These are phyloP conservation scores for Zhuqinia jingwanae DNA, from an alignment of 2,888 invertebrate species.

Conservation along the genomic window DNA sequence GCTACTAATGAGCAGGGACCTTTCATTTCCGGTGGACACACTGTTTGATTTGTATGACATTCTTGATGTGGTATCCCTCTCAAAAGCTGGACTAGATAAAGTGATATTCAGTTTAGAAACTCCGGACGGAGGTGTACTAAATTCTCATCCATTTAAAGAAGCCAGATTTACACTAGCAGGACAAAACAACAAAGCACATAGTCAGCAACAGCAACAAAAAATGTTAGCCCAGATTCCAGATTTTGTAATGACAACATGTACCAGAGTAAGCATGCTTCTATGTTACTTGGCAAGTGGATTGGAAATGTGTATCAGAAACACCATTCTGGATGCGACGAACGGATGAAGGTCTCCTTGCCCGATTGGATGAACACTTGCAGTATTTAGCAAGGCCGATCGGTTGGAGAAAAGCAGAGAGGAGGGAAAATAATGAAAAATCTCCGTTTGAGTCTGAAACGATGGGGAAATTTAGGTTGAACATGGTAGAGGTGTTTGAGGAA, in stretches of 20 bases:
- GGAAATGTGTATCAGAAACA: conserved; percentile 66
- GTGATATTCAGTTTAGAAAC: conserved; percentile 63
- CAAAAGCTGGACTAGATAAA: conserved; percentile 52
- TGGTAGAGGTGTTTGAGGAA: conserved; percentile 74
- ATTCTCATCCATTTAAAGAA: conserved; percentile 74
- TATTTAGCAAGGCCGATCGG: conserved; percentile 66
- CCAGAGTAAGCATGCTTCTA: conserved; percentile 66
- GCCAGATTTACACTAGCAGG: conserved; percentile 30
- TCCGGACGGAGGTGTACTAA: conserved; percentile 43
- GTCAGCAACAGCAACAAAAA: conserved; percentile 4
- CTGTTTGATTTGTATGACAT: conserved; percentile 73
- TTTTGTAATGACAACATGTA: conserved; percentile 55
- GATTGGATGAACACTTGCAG: conserved; percentile 74
- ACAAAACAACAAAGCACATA: background rate
- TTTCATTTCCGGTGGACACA: conserved; percentile 44
- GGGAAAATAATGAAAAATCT: conserved; percentile 27
- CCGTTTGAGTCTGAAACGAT: conserved; percentile 46
- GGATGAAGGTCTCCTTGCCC: conserved; percentile 69
- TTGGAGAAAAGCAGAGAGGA: conserved; percentile 64
- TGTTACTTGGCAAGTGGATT: conserved; percentile 71
- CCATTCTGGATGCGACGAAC: conserved; percentile 72
- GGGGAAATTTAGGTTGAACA: conserved; percentile 68
- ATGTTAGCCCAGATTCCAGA: conserved; percentile 58
- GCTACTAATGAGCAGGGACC: conserved; percentile 66
- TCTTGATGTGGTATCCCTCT: conserved; percentile 69